phyloP scores from a whole-genome alignment of 1,140 invertebrate species.

The Sitophilus oryzae region DNA sequence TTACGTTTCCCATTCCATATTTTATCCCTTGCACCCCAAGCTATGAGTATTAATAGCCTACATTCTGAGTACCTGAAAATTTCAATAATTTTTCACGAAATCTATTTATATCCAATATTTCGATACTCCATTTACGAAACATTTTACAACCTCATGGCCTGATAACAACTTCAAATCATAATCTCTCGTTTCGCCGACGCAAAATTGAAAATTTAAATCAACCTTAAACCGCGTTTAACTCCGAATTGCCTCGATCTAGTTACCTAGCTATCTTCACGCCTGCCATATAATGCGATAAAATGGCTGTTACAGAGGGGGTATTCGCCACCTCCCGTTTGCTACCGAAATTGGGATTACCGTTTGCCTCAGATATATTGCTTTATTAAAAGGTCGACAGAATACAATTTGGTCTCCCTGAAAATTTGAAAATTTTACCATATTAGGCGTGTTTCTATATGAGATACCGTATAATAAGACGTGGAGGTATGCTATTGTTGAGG shows the following conservation, averaged over 20 bases:
- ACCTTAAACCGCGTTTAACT: neutral
- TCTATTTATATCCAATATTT: too few species aligned
- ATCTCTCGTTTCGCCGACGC: too few species aligned
- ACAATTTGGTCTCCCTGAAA: neutral
- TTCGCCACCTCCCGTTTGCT: too few species aligned
- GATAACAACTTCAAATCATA: too few species aligned
- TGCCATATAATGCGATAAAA: constrained; percentile 10
- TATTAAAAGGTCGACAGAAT: constrained; percentile 4
- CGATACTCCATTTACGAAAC: too few species aligned
- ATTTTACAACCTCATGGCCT: too few species aligned
- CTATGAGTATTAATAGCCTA: too few species aligned
- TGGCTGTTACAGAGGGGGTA: constrained; percentile 13
- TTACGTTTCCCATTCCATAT: too few species aligned
- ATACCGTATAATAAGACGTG: neutral
- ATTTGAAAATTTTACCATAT: constrained; percentile 9
- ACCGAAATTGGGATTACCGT: constrained; percentile 6
- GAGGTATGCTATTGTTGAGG: neutral
- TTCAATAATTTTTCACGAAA: too few species aligned
- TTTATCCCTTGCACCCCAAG: too few species aligned
- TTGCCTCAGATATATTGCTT: constrained; percentile 8
- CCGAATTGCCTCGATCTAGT: neutral
- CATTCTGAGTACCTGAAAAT: too few species aligned
- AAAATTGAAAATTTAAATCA: neutral
- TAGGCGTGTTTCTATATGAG: neutral
- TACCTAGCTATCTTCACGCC: neutral